Conservation (phyloP, 2,797 vertebrate genomes). For the Helarctos malayanus region DNA sequence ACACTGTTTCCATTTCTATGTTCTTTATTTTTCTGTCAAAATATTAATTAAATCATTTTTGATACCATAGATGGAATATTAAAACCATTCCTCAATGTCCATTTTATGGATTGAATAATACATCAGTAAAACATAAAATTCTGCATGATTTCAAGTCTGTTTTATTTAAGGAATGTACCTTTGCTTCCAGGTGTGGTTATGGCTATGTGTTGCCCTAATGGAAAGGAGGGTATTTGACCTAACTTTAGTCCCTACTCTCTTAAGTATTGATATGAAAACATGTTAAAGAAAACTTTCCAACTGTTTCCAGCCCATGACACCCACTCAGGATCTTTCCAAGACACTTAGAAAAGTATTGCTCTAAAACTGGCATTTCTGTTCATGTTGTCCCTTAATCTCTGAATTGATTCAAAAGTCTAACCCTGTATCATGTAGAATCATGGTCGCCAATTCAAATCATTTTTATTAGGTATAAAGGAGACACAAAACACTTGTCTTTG, state of each 20-base stretch:
- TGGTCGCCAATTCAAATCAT: background rate
- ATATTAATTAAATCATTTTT: conserved; percentile 24
- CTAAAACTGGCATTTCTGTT: background rate
- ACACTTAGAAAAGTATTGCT: background rate
- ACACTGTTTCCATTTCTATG: background rate
- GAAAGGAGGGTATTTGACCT: background rate
- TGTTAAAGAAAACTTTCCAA: background rate
- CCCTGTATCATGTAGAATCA: background rate
- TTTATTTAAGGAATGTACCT: background rate
- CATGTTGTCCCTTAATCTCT: background rate
- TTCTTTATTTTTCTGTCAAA: background rate
- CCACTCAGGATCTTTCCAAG: background rate
- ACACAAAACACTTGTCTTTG: background rate
- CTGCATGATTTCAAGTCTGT: background rate
- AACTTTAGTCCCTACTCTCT: background rate
- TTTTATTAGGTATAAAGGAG: background rate
- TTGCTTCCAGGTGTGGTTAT: background rate
- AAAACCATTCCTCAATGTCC: background rate
- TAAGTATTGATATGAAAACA: background rate
- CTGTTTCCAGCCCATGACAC: background rate
- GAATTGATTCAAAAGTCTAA: conserved; percentile 16
- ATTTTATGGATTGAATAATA: background rate
- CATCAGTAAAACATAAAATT: background rate
- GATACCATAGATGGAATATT: background rate
- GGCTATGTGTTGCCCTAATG: background rate